A percentile compares a stretch with the other conserved stretches of the same genome.
These are phyloP conservation scores for Erpornis zantholeuca DNA, from an alignment of 2,113 vertebrate genomes.

Conservation along the genomic window DNA sequence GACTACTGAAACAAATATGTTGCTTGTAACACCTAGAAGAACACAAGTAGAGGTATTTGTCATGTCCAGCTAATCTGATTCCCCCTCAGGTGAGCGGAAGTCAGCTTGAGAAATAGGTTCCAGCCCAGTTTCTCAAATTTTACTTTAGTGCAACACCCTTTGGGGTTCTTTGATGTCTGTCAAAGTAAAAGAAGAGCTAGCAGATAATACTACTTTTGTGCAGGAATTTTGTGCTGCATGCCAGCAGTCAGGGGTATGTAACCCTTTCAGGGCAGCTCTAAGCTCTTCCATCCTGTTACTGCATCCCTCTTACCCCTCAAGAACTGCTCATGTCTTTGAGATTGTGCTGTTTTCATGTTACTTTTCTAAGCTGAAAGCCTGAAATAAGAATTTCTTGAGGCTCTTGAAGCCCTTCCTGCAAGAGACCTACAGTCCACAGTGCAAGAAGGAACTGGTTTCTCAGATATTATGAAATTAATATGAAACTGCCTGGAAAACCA, in stretches of 20 bases:
- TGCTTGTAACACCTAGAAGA: not conserved
- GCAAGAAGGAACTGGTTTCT: not conserved
- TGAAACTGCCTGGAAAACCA: not conserved
- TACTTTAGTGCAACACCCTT: not conserved
- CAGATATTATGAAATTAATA: not conserved
- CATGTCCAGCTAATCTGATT: not conserved
- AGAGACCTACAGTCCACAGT: not conserved
- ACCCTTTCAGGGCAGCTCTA: not conserved
- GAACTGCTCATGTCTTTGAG: not conserved
- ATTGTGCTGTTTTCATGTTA: not conserved
- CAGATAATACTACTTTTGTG: not conserved
- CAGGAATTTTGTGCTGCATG: not conserved
- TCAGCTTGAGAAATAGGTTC: rapidly evolving
- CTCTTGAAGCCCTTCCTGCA: not conserved
- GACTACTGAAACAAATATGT: not conserved
- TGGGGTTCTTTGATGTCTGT: not conserved
- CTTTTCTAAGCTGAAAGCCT: not conserved
- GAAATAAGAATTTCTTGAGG: not conserved
- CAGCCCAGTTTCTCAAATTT: not conserved
- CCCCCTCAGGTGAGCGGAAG: not conserved
- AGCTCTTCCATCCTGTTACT: not conserved
- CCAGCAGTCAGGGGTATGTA: not conserved
- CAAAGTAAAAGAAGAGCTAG: not conserved
- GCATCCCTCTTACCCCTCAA: not conserved
- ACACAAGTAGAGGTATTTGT: not conserved